These are phyloP conservation scores for Saxidomus purpurata DNA, from an alignment of 1,140 invertebrate species.

Conservation along the genomic window DNA sequence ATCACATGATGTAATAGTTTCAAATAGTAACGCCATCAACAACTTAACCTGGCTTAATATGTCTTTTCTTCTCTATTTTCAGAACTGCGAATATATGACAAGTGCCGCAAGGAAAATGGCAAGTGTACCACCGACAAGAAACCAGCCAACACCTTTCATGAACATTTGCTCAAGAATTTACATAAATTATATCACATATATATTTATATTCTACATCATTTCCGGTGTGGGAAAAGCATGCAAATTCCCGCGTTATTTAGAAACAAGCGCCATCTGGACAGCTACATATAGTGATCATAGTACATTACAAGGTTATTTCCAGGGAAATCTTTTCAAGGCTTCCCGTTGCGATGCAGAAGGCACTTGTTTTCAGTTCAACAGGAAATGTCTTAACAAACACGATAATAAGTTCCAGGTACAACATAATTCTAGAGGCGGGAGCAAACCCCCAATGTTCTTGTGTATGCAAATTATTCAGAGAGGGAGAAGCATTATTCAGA, in stretches of 20 bases:
- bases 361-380: constrained; percentile 14
- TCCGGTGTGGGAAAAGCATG: constrained; percentile 19
- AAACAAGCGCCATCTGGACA: constrained; percentile 37
- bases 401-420: constrained; percentile 71
- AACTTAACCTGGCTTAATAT: not conserved
- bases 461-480: constrained; percentile 78
- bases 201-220: constrained; percentile 7
- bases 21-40: too few species aligned
- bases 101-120: not conserved
- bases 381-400: constrained; percentile 38
- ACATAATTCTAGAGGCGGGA: constrained; percentile 58
- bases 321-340: constrained; percentile 19
- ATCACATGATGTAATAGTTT: too few species aligned
- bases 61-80: constrained; percentile 1
- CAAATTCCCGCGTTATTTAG: constrained; percentile 41
- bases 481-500: constrained; percentile 74
- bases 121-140: not conserved
- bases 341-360: constrained; percentile 24
- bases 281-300: constrained; percentile 1
- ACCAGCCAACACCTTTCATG: not conserved
- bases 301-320: constrained; percentile 35
- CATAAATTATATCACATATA: not conserved
- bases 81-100: not conserved
- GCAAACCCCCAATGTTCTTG: constrained; percentile 60
- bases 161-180: constrained; percentile 39